Evolutionary conservation across 2,888 invertebrate species (phyloP), one percentile per base, ranked within the genome.

Genomic region (Petrolisthes manimaculis): DNA sequence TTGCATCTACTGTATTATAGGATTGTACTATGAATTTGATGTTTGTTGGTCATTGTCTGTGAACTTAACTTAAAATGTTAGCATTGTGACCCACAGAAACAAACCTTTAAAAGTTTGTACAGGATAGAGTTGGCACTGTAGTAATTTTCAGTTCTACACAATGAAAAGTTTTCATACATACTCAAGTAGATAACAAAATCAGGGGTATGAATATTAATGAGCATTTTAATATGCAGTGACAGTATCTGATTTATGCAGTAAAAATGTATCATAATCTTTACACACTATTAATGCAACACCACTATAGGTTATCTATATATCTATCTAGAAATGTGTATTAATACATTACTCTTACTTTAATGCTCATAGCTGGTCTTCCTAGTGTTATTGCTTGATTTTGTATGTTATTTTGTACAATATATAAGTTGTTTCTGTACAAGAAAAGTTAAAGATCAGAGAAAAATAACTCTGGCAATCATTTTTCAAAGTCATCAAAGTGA

Each of bases 291-390:
- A 37, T 37, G 37, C 37, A 1, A 37, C 37, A 37, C 37, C 37
- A 61, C 9, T 61, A 61, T 61, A 14, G 67, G 24, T 55, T 56
- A 80, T 56, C 21, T 9, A 80, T 53, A 6, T 54, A 77, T 21
- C 14, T 80, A 56, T 14, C 24, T 53, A 24, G 24, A 21, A 21
- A 21, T n/a, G 18, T 18, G n/a, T 18, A 21, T 54, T 79, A 18
- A 12, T 54, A 80, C 21, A 24, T 6, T 5, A 21, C 8, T 55
- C 54, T 80, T n/a, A 54, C 56, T 6, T 54, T 80, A 82, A 82
- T 82, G 67, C 81, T 82, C 81, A 80, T 67, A 24, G 12, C 51
- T 51, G 67, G 83, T 84, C 75, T 83, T 75, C 83, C 37, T 67
- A 51, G 56, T 51, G 56, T 82, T 14, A 37, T 37, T 37, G 37